Evolutionary conservation across 2,888 invertebrate genomes (phyloP).

Genomic region (Synanthedon tipuliformis): DNA sequence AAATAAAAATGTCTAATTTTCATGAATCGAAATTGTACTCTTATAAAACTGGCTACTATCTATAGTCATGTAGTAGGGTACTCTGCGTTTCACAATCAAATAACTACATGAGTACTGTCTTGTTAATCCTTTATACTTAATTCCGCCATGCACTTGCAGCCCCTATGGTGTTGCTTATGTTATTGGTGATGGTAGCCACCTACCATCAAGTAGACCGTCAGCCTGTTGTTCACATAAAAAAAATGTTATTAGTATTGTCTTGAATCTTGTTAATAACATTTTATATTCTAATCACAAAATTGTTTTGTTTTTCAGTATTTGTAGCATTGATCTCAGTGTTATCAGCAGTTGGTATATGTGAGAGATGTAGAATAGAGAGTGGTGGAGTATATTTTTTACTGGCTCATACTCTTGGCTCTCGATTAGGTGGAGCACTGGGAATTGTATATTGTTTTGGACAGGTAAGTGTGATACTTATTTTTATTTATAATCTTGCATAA

Average conservation of each 20-base stretch:
- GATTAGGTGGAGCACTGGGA: constrained; percentile 93
- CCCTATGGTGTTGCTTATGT: too few species aligned
- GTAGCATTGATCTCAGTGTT: constrained; percentile 92
- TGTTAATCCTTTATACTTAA: too few species aligned
- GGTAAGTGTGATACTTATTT: constrained; percentile 56
- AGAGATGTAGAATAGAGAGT: constrained; percentile 92
- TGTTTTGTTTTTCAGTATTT: constrained; percentile 72
- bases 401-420: constrained; percentile 92
- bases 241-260: neutral
- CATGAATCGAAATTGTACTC: neutral
- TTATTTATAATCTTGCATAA: neutral
- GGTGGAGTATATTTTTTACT: constrained; percentile 98
- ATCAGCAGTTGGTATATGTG: constrained; percentile 96
- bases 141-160: too few species aligned
- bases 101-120: too few species aligned
- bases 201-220: too few species aligned
- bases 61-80: neutral
- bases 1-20: neutral
- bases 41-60: neutral
- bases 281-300: neutral
- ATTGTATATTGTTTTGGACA: constrained; percentile 96
- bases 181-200: too few species aligned
- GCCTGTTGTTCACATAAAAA: too few species aligned
- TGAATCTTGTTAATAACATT: constrained; percentile 1
- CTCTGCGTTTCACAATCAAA: too few species aligned